Conservation (phyloP, 2,888 invertebrate species). For the Hemaris fuciformis region DNA sequence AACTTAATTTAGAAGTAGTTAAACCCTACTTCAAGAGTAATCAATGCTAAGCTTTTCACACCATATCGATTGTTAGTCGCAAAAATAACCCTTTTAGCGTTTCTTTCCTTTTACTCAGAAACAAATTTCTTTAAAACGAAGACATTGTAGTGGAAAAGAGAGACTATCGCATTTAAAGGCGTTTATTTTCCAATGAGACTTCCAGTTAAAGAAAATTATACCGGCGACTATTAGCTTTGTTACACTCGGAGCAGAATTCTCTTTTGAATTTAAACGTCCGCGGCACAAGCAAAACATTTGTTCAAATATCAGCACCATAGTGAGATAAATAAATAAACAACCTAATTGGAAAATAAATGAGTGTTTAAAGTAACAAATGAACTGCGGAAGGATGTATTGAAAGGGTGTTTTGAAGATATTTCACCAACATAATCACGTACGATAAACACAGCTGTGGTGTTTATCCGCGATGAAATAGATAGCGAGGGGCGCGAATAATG, state of each 20-base stretch:
- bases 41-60: neutral
- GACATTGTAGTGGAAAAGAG: neutral
- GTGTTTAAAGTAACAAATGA: neutral
- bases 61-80: neutral
- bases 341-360: neutral
- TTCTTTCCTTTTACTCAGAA: neutral
- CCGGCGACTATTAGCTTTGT: neutral
- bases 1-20: neutral
- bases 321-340: neutral
- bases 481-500: conserved; percentile 26
- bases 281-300: neutral
- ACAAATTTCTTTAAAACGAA: neutral
- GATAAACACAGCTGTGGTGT: conserved; percentile 21
- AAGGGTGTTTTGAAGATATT: conserved; percentile 1
- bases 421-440: conserved; percentile 16
- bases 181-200: conserved; percentile 6
- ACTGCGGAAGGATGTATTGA: neutral
- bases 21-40: neutral
- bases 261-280: neutral
- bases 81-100: neutral
- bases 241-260: neutral
- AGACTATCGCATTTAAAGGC: neutral
- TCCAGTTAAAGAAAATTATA: conserved; percentile 7
- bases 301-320: neutral
- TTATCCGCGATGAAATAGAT: conserved; percentile 28